Evolutionary conservation across 2,888 invertebrate genomes (phyloP), one percentile per base, ranked within the genome.

Genomic region (Eristalis pertinax): DNA sequence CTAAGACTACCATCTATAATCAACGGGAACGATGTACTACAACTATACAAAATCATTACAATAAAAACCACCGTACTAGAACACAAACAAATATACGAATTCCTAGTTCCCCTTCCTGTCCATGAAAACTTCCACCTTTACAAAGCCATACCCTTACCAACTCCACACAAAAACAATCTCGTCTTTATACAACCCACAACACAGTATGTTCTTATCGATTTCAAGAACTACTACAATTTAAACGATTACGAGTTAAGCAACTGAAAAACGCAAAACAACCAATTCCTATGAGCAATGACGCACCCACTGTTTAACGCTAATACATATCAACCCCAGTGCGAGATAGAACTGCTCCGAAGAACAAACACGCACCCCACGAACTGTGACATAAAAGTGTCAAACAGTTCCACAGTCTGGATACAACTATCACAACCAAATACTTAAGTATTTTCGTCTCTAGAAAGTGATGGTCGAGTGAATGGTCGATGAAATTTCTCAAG

Each of bases 281-380:
- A 15, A 26, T 64, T 73, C 13, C 26, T 73, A 43, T 73, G 73
- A 15, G 63, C 64, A 43, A 41, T 73, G 73, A 35, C 41, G 43
- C 63, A 73, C 73, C 62, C 72, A 15, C 38, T 62, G 24, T 72
- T 72, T 22, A 41, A 72, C 62, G 19, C 60, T 22, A 72, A 73
- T 41, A 35, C 63, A 43, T 29, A 73, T 19, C 41, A 65, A 22
- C 65, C 10, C 22, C 11, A 38, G n/a, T 65, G 22, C 24, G 41
- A 65, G 11, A 38, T 65, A n/a, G 19, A 65, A 22, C 19, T 65
- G 22, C 22, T 65, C 15, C 35, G 22, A 65, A 22, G 38, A 19
- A 65, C 38, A n/a, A 38, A 15, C 15, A 35, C 1, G 13, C 10
- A 32, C 19, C 26, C 65, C 8, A 65, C 19, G 5, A 41, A 41